Evolutionary conservation across 2,113 vertebrate species (phyloP).

Genomic region (Poeciliopsis turrubarensis): DNA sequence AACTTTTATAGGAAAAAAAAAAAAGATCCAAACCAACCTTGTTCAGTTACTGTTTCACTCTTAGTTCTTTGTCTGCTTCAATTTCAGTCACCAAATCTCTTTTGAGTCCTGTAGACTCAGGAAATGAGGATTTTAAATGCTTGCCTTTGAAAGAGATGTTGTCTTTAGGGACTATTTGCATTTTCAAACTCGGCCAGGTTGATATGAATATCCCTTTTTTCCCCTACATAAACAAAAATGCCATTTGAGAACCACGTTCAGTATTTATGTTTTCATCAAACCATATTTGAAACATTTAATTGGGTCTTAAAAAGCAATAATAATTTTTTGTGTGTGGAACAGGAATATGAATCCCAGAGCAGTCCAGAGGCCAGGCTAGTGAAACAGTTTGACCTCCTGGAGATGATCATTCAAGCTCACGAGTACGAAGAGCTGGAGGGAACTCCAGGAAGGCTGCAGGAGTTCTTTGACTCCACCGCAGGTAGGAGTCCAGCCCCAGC

Average conservation of each 20-base stretch:
- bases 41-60: neutral
- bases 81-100: too few species aligned
- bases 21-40: neutral
- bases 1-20: neutral
- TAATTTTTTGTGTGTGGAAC: neutral
- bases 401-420: conserved; percentile 96
- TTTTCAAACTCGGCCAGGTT: neutral
- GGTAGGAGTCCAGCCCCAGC: conserved; percentile 67
- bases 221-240: too few species aligned
- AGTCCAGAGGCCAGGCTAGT: conserved; percentile 90
- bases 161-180: neutral
- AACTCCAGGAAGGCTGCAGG: conserved; percentile 89
- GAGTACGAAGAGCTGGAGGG: conserved; percentile 93
- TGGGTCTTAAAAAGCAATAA: neutral
- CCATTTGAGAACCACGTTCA: too few species aligned
- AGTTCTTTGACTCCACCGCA: conserved; percentile 92
- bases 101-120: too few species aligned
- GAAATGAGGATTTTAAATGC: too few species aligned
- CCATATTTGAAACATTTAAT: neutral
- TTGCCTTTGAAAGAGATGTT: too few species aligned
- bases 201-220: neutral
- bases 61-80: too few species aligned
- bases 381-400: conserved; percentile 94
- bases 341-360: conserved; percentile 92
- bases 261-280: neutral